phyloP scores from a whole-genome alignment of 2,113 vertebrate species.

The Genyomyrus donnyi region DNA sequence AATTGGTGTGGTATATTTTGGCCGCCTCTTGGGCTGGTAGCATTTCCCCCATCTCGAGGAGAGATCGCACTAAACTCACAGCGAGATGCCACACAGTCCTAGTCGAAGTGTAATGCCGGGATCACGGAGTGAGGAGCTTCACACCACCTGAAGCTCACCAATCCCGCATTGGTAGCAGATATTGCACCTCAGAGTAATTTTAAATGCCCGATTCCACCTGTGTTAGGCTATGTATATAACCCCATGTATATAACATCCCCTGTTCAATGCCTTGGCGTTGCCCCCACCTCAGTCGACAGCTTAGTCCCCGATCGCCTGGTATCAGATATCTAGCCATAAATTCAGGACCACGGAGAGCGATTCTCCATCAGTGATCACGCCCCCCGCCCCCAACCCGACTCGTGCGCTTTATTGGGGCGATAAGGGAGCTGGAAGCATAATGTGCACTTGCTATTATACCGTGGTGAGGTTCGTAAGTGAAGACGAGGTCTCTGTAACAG shows the following conservation, averaged over 20 bases:
- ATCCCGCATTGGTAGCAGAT: neutral
- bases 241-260: neutral
- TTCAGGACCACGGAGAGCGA: constrained; percentile 43
- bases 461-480: neutral
- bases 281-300: neutral
- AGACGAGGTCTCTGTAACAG: neutral
- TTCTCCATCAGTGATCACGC: neutral
- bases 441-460: neutral
- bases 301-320: neutral
- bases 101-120: neutral
- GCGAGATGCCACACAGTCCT: neutral
- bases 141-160: neutral
- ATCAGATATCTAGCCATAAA: constrained; percentile 39
- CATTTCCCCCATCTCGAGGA: constrained; percentile 62
- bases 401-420: neutral
- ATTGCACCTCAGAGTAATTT: neutral
- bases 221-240: neutral
- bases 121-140: neutral
- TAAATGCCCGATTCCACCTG: neutral
- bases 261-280: neutral
- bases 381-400: neutral
- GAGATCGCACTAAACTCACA: neutral
- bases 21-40: constrained; percentile 89
- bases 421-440: neutral
- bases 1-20: constrained; percentile 94